These are phyloP conservation scores for Syngnathus rostellatus DNA, from an alignment of 2,797 vertebrate genomes.

Conservation along the genomic window DNA sequence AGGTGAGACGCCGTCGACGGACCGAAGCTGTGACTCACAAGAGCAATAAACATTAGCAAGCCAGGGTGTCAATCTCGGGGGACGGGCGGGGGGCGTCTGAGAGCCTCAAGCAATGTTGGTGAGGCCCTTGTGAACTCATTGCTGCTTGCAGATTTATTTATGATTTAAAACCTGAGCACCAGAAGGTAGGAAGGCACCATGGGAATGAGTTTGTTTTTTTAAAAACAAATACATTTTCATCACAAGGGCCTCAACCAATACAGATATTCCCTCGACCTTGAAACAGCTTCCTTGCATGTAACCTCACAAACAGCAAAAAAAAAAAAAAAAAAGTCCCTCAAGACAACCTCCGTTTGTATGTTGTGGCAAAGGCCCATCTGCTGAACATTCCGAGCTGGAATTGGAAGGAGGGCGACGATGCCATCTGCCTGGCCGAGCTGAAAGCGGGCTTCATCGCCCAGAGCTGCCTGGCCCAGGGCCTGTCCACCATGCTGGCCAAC, in stretches of 20 bases:
- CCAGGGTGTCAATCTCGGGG: too few relatives aligned
- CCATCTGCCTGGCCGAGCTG: conserved; percentile 96
- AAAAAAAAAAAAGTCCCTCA: neutral
- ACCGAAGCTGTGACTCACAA: neutral
- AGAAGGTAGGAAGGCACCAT: neutral
- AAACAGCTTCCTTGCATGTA: neutral
- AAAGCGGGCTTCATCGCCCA: conserved; percentile 99
- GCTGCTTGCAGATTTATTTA: neutral
- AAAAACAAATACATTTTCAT: too few relatives aligned
- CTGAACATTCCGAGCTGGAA: conserved; percentile 99
- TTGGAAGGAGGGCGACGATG: conserved; percentile 98
- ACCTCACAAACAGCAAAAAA: neutral
- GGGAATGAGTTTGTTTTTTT: neutral
- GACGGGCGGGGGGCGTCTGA: too few relatives aligned
- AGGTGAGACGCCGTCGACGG: conserved; percentile 69
- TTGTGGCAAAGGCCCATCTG: conserved; percentile 85
- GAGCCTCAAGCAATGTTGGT: too few relatives aligned
- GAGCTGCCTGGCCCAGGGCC: conserved; percentile 98
- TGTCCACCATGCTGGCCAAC: conserved; percentile 99
- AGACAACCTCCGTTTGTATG: conserved; percentile 33
- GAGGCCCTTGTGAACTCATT: neutral
- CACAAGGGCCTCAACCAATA: neutral
- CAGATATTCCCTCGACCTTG: neutral
- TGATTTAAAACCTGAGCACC: neutral
- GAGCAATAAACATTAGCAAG: neutral